Evolutionary conservation across 2,113 vertebrate genomes (phyloP).

Genomic region (Oncorhynchus kisutch): DNA sequence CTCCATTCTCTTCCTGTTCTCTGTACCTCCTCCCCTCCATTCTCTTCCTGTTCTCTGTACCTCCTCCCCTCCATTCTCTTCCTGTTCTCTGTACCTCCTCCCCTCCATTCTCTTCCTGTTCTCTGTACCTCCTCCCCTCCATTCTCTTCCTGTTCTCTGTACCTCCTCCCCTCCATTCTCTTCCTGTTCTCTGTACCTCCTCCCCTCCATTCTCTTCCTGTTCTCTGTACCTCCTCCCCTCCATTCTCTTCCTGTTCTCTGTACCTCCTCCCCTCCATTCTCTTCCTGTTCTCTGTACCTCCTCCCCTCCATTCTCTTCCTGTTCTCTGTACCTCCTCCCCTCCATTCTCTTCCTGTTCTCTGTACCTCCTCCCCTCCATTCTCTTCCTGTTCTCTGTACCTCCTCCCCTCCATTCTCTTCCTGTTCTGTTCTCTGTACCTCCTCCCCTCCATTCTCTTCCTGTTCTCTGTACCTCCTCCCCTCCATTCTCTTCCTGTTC

Average conservation of each 20-base stretch:
- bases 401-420: conserved; percentile 7
- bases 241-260: not conserved
- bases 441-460: no score
- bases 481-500: no score
- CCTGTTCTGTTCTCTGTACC: conserved; percentile 14
- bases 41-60: no score
- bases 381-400: not conserved
- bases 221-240: no score
- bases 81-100: not conserved
- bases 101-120: conserved; percentile 24
- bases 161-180: not conserved
- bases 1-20: conserved; percentile 25
- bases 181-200: not conserved
- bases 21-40: no score
- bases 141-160: no score
- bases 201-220: no score
- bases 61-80: not conserved
- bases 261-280: not conserved
- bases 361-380: not conserved
- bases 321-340: not conserved
- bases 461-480: no score
- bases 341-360: conserved; percentile 24
- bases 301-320: not conserved
- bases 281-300: conserved; percentile 30
- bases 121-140: no score